Evolutionary conservation across 2,113 vertebrate genomes (phyloP).

Genomic region (Callorhinus ursinus): DNA sequence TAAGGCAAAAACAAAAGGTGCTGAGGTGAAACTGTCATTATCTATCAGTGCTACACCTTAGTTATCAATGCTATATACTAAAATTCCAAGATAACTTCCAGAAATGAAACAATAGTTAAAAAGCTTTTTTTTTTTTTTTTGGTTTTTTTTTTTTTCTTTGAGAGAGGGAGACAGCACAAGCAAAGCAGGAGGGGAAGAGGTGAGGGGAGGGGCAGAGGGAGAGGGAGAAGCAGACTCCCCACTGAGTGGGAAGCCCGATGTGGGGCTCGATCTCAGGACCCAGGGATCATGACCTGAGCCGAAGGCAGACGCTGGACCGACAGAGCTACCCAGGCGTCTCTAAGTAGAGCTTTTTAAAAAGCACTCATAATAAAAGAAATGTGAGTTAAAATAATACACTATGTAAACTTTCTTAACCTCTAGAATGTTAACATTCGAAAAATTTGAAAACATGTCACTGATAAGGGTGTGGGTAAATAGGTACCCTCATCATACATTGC

Average conservation of each 20-base stretch:
- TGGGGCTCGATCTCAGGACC: not conserved
- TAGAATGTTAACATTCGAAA: slow-evolving; percentile 26
- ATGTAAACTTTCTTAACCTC: not conserved
- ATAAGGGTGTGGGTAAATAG: not conserved
- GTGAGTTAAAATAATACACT: not conserved
- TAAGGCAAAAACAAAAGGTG: not conserved
- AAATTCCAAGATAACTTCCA: slow-evolving; percentile 3
- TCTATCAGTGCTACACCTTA: not conserved
- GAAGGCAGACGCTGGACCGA: not conserved
- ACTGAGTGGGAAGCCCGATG: not conserved
- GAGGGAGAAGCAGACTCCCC: not conserved
- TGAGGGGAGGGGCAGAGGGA: not conserved
- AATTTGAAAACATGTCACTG: not conserved
- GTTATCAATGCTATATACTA: not conserved
- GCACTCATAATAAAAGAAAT: not conserved
- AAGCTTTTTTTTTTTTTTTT: not conserved
- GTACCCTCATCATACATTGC: not conserved
- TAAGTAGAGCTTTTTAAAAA: not conserved
- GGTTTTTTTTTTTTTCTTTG: not conserved
- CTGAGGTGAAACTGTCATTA: not conserved
- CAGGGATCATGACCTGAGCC: not conserved
- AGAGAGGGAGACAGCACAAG: not conserved
- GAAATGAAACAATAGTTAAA: slow-evolving; percentile 2
- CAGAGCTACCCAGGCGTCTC: not conserved
- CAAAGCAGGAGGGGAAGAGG: not conserved